phyloP scores from a whole-genome alignment of 2,888 invertebrate species.

The Sceliomorpha sp. region DNA sequence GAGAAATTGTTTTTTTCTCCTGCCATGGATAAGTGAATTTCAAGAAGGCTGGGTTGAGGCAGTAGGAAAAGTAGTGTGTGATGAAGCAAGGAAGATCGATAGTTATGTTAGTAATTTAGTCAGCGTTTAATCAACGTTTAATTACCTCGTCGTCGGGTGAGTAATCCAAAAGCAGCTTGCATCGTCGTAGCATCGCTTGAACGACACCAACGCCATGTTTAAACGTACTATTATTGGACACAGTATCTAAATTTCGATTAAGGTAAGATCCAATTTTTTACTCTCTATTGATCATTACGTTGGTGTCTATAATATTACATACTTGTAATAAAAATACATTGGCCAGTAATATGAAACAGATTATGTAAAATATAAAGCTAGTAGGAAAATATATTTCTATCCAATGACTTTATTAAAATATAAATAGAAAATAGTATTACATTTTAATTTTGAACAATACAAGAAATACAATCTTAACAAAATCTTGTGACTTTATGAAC shows the following conservation, averaged over 20 bases:
- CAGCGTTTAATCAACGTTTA: conserved; percentile 76
- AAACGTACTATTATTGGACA: conserved; percentile 69
- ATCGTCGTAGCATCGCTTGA: conserved; percentile 58
- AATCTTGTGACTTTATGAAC: too few species aligned
- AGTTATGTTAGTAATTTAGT: conserved; percentile 75
- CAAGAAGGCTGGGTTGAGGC: conserved; percentile 32
- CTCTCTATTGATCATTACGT: too few species aligned
- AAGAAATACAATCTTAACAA: too few species aligned
- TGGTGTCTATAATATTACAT: too few species aligned
- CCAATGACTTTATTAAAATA: too few species aligned
- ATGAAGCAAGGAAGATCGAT: conserved; percentile 63
- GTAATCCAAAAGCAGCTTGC: conserved; percentile 71
- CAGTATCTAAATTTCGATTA: conserved; percentile 47
- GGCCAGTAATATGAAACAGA: too few species aligned
- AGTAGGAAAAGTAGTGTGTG: conserved; percentile 58
- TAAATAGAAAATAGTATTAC: too few species aligned
- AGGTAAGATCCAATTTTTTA: too few species aligned
- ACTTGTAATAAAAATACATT: too few species aligned
- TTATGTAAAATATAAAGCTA: too few species aligned
- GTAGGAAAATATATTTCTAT: too few species aligned
- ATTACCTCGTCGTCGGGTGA: conserved; percentile 73
- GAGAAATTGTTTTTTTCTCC: conserved; percentile 33
- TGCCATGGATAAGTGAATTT: conserved; percentile 36
- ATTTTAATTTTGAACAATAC: too few species aligned
- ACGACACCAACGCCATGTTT: conserved; percentile 65